These are phyloP conservation scores for Xenops minutus DNA, from an alignment of 2,797 vertebrate genomes.

Conservation along the genomic window DNA sequence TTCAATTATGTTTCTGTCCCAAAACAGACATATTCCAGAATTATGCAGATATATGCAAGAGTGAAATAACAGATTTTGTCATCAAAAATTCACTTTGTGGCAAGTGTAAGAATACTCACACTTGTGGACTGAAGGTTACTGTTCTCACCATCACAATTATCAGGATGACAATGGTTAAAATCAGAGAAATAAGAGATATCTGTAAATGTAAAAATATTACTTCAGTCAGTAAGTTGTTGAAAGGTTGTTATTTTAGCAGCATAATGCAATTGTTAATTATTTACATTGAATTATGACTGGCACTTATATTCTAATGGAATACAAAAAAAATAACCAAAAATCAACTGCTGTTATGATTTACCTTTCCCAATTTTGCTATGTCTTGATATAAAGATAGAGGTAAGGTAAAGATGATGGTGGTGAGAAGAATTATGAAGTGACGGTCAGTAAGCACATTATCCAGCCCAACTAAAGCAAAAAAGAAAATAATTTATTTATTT, in stretches of 20 bases:
- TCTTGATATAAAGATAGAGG: conserved; percentile 90
- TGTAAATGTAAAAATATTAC: conserved; percentile 58
- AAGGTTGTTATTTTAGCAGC: not conserved
- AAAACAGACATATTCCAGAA: not conserved
- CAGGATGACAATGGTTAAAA: conserved; percentile 86
- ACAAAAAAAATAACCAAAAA: not conserved
- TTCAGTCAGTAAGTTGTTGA: not conserved
- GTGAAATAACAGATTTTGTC: not conserved
- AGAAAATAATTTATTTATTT: not conserved
- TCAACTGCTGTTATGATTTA: conserved; percentile 60
- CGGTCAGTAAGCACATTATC: conserved; percentile 83
- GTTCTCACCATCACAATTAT: conserved; percentile 82
- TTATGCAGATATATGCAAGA: not conserved
- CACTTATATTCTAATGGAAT: not conserved
- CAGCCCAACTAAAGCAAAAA: conserved; percentile 82
- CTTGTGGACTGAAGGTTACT: conserved; percentile 81
- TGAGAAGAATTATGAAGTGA: conserved; percentile 86
- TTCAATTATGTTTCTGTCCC: not conserved
- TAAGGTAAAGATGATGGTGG: conserved; percentile 85
- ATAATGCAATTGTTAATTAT: not conserved
- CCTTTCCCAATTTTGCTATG: conserved; percentile 91
- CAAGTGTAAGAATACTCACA: conserved; percentile 77
- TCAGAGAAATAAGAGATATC: conserved; percentile 89
- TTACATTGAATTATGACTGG: not conserved
- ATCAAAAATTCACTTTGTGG: not conserved